Conservation (phyloP, 2,888 invertebrate species). For the Archaeoteleia sp. region DNA sequence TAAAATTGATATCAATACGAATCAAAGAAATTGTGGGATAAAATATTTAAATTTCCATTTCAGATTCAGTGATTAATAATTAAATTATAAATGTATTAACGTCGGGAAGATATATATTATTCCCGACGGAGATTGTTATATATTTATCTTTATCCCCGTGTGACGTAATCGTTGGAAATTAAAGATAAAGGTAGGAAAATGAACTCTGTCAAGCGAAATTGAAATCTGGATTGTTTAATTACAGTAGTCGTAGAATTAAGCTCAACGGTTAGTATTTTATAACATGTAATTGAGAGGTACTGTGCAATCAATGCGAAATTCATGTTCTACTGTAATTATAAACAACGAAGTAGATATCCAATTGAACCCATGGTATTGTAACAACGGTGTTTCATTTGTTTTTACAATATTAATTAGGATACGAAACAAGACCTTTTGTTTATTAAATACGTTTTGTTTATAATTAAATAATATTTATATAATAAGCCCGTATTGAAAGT, state of each 20-base stretch:
- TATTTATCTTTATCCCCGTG: neutral
- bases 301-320: slow-evolving; percentile 12
- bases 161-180: neutral
- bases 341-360: no score
- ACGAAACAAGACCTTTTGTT: no score
- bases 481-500: no score
- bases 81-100: no score
- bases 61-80: no score
- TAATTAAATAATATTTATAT: no score
- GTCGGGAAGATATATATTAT: no score
- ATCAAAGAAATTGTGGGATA: no score
- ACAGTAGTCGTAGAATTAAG: slow-evolving; percentile 21
- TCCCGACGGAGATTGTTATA: neutral
- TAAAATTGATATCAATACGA: no score
- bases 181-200: slow-evolving; percentile 1
- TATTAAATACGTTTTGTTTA: no score
- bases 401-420: neutral
- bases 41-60: no score
- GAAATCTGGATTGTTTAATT: slow-evolving; percentile 16
- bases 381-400: slow-evolving; percentile 18
- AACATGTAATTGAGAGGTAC: slow-evolving; percentile 22
- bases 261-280: slow-evolving; percentile 18
- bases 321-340: slow-evolving; percentile 19
- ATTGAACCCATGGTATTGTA: slow-evolving; percentile 8
- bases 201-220: neutral